phyloP scores from a whole-genome alignment of 2,797 vertebrate genomes.

The Malurus splendens region DNA sequence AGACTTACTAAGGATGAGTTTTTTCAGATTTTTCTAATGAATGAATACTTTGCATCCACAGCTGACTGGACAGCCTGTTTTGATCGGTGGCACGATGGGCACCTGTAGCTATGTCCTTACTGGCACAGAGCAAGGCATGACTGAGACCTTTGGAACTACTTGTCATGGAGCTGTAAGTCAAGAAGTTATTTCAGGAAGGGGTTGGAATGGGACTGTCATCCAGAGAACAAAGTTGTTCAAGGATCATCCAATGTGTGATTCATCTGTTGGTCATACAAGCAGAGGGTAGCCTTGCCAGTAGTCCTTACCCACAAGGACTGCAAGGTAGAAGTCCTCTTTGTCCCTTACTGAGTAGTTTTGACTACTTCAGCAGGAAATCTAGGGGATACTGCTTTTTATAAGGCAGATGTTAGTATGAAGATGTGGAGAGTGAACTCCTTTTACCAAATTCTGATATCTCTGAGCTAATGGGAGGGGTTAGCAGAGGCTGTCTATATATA shows the following conservation, averaged over 20 bases:
- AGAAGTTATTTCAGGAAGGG: background rate
- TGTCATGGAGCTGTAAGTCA: slow-evolving; percentile 93
- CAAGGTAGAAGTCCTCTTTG: background rate
- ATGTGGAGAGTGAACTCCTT: background rate
- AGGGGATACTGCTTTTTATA: background rate
- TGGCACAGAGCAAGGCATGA: slow-evolving; percentile 96
- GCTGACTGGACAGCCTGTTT: slow-evolving; percentile 94
- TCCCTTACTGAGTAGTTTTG: background rate
- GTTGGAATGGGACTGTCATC: background rate
- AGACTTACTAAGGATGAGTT: background rate
- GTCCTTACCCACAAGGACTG: background rate
- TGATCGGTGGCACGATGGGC: slow-evolving; percentile 98
- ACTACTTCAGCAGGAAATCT: background rate
- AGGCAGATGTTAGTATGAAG: background rate
- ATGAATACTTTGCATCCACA: slow-evolving; percentile 50
- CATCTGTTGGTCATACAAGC: background rate
- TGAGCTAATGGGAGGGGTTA: background rate
- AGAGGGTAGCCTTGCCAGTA: background rate
- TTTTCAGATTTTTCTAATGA: background rate
- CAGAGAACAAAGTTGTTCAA: background rate
- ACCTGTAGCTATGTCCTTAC: slow-evolving; percentile 98
- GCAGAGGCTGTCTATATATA: background rate
- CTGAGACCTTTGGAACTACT: slow-evolving; percentile 95
- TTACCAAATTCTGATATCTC: background rate
- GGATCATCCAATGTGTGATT: background rate